These are phyloP conservation scores for Anaspis maculata DNA, from an alignment of 2,888 invertebrate species.

Conservation along the genomic window DNA sequence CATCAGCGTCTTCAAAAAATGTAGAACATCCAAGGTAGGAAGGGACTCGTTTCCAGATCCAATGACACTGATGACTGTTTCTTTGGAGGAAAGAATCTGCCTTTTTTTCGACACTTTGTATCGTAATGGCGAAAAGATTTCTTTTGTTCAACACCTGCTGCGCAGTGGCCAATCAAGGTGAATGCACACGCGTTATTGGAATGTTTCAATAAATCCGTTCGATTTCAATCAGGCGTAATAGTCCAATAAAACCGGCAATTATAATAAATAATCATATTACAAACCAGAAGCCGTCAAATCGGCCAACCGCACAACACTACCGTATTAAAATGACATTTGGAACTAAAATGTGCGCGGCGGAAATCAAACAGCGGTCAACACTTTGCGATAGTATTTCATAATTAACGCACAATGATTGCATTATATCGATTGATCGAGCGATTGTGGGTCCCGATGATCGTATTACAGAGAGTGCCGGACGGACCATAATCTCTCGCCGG, in stretches of 20 bases:
- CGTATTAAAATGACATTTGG: slow-evolving; percentile 35
- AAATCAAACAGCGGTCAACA: slow-evolving; percentile 40
- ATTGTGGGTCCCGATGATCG: slow-evolving; percentile 33
- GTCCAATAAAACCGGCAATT: slow-evolving; percentile 32
- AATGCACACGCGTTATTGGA: too few species aligned
- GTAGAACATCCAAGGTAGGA: too few species aligned
- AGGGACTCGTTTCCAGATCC: too few species aligned
- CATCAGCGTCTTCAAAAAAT: too few species aligned
- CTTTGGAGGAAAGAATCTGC: too few species aligned
- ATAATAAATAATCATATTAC: slow-evolving; percentile 35
- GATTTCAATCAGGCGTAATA: slow-evolving; percentile 28
- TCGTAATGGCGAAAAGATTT: too few species aligned
- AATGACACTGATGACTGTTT: too few species aligned
- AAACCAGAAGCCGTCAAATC: slow-evolving; percentile 31
- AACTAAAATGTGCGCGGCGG: slow-evolving; percentile 35
- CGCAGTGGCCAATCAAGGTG: too few species aligned
- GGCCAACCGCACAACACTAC: slow-evolving; percentile 30
- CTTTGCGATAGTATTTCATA: slow-evolving; percentile 39
- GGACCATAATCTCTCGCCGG: slow-evolving; percentile 32
- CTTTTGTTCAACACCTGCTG: too few species aligned
- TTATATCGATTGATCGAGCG: slow-evolving; percentile 38
- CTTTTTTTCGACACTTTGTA: too few species aligned
- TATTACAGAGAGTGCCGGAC: slow-evolving; percentile 30
- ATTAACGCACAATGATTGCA: slow-evolving; percentile 39
- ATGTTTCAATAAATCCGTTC: slow-evolving; percentile 27